phyloP scores from a whole-genome alignment of 1,140 invertebrate genomes.

The Drosophila auraria region DNA sequence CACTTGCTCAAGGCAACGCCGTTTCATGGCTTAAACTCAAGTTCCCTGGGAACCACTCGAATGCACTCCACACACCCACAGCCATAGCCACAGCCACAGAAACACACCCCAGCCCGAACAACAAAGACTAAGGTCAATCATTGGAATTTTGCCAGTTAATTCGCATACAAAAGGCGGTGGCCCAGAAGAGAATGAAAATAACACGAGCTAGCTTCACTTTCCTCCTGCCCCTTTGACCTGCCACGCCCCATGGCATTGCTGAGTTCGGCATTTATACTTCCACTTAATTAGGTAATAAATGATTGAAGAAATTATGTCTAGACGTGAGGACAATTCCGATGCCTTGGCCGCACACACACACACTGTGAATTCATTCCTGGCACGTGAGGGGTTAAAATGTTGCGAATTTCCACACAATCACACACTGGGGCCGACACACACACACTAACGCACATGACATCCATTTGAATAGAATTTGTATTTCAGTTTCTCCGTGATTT shows the following conservation, averaged over 20 bases:
- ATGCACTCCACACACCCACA: constrained; percentile 34
- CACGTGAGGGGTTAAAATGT: constrained; percentile 77
- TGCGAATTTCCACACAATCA: constrained; percentile 65
- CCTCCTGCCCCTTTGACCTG: constrained; percentile 16
- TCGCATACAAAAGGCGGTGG: constrained; percentile 72
- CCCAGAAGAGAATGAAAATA: constrained; percentile 45
- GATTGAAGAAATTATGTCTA: constrained; percentile 85
- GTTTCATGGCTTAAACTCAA: constrained; percentile 66
- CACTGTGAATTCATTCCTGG: constrained; percentile 71
- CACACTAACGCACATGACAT: constrained; percentile 4
- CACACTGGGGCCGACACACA: constrained; percentile 12
- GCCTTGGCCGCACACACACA: constrained; percentile 28
- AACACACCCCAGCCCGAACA: constrained; percentile 32
- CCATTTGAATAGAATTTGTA: constrained; percentile 51
- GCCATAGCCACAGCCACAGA: constrained; percentile 18
- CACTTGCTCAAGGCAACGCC: constrained; percentile 74
- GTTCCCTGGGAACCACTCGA: constrained; percentile 58
- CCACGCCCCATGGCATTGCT: constrained; percentile 64
- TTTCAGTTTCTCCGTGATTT: constrained; percentile 58
- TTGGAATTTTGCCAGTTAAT: constrained; percentile 83
- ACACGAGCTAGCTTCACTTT: constrained; percentile 32
- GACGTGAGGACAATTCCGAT: constrained; percentile 85
- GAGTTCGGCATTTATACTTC: constrained; percentile 83
- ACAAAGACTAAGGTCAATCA: constrained; percentile 76
- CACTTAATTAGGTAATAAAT: constrained; percentile 85